Conservation (phyloP, 2,113 vertebrate genomes). For the Brachionichthys hirsutus region DNA sequence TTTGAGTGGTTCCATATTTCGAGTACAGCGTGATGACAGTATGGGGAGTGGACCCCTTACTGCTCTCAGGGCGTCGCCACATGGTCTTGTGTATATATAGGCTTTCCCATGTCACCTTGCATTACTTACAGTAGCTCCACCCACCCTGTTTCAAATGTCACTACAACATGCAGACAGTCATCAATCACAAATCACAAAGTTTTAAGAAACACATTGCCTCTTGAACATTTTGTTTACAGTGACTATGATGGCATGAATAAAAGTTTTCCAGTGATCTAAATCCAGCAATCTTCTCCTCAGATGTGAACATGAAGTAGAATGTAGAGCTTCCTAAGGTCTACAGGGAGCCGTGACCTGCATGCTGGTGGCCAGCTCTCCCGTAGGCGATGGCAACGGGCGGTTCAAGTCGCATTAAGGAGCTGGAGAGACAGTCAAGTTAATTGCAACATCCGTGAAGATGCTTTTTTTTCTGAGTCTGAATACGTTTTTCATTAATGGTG, state of each 20-base stretch:
- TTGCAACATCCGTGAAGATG: constrained; percentile 63
- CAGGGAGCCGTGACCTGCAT: constrained; percentile 26
- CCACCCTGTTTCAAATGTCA: too few species aligned
- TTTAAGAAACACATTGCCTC: too few species aligned
- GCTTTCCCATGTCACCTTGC: too few species aligned
- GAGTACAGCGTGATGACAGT: too few species aligned
- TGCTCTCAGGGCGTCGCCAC: too few species aligned
- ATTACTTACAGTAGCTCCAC: too few species aligned
- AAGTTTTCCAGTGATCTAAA: constrained; percentile 22
- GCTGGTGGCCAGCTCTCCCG: constrained; percentile 33
- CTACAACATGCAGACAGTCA: too few species aligned
- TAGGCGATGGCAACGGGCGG: constrained; percentile 50
- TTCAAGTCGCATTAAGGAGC: constrained; percentile 58
- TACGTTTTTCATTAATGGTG: constrained; percentile 80
- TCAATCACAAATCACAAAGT: too few species aligned
- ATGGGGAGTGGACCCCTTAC: too few species aligned
- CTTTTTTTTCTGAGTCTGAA: constrained; percentile 60
- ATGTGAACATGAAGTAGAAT: constrained; percentile 48
- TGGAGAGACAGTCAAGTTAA: constrained; percentile 74
- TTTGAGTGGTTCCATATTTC: constrained; percentile 17
- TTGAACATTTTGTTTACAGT: background rate
- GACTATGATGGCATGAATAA: constrained; percentile 17
- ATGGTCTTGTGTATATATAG: too few species aligned
- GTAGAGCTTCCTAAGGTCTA: constrained; percentile 53
- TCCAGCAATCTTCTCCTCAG: background rate